phyloP scores from a whole-genome alignment of 1,140 invertebrate genomes.

The Drosophila nigromelanica region DNA sequence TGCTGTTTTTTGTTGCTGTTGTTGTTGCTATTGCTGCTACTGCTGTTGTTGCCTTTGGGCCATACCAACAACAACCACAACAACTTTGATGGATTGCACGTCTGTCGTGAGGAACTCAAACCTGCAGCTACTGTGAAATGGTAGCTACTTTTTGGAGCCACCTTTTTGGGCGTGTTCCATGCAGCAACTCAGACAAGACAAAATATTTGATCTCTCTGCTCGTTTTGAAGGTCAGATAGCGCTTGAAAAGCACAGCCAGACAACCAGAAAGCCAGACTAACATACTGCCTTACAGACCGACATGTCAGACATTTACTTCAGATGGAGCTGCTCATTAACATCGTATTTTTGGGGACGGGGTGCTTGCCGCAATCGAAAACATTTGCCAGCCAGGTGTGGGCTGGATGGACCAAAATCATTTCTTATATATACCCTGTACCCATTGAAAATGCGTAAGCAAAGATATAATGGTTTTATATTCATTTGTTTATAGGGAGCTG shows the following conservation, averaged over 20 bases:
- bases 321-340: conserved; percentile 2
- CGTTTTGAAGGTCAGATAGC: conserved; percentile 34
- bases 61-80: conserved; percentile 26
- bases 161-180: conserved; percentile 22
- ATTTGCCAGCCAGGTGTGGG: neutral
- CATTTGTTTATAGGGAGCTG: too few species aligned
- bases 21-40: conserved; percentile 4
- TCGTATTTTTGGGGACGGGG: neutral
- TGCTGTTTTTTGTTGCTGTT: conserved; percentile 40
- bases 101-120: conserved; percentile 59
- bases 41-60: conserved; percentile 39
- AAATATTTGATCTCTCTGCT: conserved; percentile 28
- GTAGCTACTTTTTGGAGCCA: conserved; percentile 19
- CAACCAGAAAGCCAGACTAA: neutral
- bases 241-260: neutral
- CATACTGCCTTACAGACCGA: neutral
- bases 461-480: too few species aligned
- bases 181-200: conserved; percentile 10
- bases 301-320: neutral
- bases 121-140: conserved; percentile 3
- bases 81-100: conserved; percentile 69
- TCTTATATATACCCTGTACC: neutral
- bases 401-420: conserved; percentile 1
- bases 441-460: too few species aligned
- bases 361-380: neutral